phyloP scores from a whole-genome alignment of 2,797 vertebrate genomes.

The Hydrocynus forskahlii region DNA sequence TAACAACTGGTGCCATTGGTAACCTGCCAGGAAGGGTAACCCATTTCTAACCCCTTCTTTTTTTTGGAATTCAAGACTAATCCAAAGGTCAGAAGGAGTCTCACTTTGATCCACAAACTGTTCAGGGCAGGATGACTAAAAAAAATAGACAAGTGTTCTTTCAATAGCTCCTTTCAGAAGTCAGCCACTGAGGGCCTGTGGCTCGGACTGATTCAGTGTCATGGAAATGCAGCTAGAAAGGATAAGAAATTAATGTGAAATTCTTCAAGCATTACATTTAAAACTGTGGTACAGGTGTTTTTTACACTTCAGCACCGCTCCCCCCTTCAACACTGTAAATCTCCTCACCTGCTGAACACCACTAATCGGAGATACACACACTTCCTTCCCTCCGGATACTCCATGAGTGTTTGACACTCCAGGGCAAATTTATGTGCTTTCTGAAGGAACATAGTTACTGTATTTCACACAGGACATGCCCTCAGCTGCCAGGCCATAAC shows the following conservation, averaged over 20 bases:
- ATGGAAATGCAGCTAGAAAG: not conserved
- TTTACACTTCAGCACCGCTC: conserved; percentile 10
- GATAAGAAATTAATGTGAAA: not conserved
- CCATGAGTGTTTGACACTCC: not conserved
- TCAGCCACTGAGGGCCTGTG: not conserved
- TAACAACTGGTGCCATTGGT: too few relatives aligned
- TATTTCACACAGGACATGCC: not conserved
- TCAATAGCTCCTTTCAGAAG: conserved; percentile 21
- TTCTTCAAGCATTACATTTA: not conserved
- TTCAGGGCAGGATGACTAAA: conserved; percentile 5
- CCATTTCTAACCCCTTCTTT: too few relatives aligned
- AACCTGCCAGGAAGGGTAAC: too few relatives aligned
- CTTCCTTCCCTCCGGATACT: not conserved
- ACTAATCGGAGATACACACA: not conserved
- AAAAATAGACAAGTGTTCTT: conserved; percentile 16
- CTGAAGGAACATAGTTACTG: not conserved
- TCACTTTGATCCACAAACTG: conserved; percentile 18
- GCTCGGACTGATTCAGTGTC: conserved; percentile 3
- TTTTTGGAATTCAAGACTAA: conserved; percentile 10
- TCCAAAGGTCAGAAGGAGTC: conserved; percentile 7
- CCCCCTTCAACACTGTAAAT: not conserved
- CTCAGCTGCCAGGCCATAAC: not conserved
- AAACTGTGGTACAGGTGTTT: not conserved
- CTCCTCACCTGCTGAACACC: not conserved
- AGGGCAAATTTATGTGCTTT: not conserved